Evolutionary conservation across 2,888 invertebrate genomes (phyloP), one percentile per base, ranked within the genome.

Genomic region (Spilosoma lubricipeda): DNA sequence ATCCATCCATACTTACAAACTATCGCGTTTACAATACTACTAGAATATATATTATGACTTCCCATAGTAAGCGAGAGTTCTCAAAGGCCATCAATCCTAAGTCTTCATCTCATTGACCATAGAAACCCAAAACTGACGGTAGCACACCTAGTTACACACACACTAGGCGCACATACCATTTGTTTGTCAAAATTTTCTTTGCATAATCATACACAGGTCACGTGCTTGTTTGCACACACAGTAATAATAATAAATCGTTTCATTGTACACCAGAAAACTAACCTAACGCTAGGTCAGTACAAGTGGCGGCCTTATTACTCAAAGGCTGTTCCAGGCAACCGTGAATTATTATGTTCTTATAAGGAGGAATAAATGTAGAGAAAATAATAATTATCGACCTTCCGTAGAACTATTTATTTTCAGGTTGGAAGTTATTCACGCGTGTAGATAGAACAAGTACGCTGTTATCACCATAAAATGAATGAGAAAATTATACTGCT

Each of bases 401-500:
- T 56, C 13, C 2, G 11, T 13, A 27, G 59, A 56, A 27, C n/a
- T 59, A 27, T n/a, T 1, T 63, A 27, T 63, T 15, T 63, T 13
- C 15, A 27, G 15, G 18, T 4, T 63, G 15, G 18, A 59, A 27
- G 27, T 59, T 15, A 27, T 27, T 18, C 15, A 30, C 13, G 15
- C 2, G 15, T 27, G 30, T 30, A 18, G 11, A 15, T 13, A 27
- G 13, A 27, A 59, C 27, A 59, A 59, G 30, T 15, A 13, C 13
- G 5, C 5, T 63, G 30, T 63, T 63, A 63, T 63, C 59, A 15
- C 27, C 30, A 63, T 63, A 63, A 63, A 30, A 63, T 7, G 42
- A 42, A 67, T 67, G 42, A n/a, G n/a, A 67, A 67, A 67, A 67
- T 67, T 67, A 67, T 67, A 67, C 66, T 27, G 66, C 39, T 67